Evolutionary conservation across 2,113 vertebrate genomes (phyloP).

Genomic region (Potamarius usumacintae): DNA sequence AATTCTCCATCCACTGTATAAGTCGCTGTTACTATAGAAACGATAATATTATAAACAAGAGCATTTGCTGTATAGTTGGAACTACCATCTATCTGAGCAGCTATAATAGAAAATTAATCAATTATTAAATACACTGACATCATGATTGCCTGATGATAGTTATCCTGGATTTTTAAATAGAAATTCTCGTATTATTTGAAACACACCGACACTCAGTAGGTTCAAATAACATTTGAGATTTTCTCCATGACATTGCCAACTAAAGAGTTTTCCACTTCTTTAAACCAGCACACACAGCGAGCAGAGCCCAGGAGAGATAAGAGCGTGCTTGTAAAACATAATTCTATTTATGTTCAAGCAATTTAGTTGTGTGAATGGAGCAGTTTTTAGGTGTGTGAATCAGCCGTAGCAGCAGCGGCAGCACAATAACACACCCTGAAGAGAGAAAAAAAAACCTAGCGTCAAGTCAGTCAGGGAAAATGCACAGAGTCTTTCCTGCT

Average conservation of each 20-base stretch:
- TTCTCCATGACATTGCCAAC: constrained; percentile 59
- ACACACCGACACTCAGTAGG: neutral
- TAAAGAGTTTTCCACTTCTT: constrained; percentile 70
- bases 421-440: constrained; percentile 30
- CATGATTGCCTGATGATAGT: no score
- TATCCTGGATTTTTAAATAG: no score
- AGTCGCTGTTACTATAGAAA: neutral
- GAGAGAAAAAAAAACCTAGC: constrained; percentile 61
- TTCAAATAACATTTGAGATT: constrained; percentile 34
- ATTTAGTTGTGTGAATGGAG: constrained; percentile 66
- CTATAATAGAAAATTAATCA: no score
- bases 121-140: no score
- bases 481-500: constrained; percentile 39
- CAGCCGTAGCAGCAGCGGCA: constrained; percentile 66
- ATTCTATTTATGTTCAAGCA: constrained; percentile 71
- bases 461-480: constrained; percentile 65
- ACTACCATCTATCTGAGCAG: no score
- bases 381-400: constrained; percentile 74
- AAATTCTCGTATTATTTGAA: no score
- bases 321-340: constrained; percentile 74
- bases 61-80: no score
- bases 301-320: constrained; percentile 71
- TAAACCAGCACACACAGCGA: constrained; percentile 58
- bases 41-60: neutral
- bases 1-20: neutral